Base-by-base conservation (phyloP, 2,888 invertebrate genomes). In the Oligia latruncula region DNA sequence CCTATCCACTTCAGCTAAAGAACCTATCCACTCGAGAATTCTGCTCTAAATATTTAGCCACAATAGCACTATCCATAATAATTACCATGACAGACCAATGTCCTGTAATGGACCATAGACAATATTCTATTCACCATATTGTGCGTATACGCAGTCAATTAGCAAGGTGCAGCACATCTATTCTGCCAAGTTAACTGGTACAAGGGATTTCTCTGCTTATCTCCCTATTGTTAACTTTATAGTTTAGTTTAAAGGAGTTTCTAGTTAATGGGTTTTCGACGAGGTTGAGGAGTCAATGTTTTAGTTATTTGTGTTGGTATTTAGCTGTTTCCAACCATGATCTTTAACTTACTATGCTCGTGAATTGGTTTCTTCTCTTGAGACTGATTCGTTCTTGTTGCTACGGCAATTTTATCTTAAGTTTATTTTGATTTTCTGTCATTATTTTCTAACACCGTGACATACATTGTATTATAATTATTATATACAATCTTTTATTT, bases 201-300 rank as follows among this genome's bases (percentile, higher is more conserved):
- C 90, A 84, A 87, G 82, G 74, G 77, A 88, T 88, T 89, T 88
- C 88, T 82, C 87, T 77, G 49, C 67, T 67, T 74, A 85, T 80
- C 77, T 67, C 1, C 0, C 4, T 68, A 84, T 87, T 85, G 84
- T 85, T 73, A 43, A 29, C 4, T 66, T 82, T 84, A 86, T 68
- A 73, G 81, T 71, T 43, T 76, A 17, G 52, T 71, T 78, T 49
- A 35, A 65, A 74, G 58, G n/a, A 84, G 80, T 87, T 85, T 85
- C 85, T 87, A 87, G 74, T 87, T 80, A 83, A 87, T 85, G 81
- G 15, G 49, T 76, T 65, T 87, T 11, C 1, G 70, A 87, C 77
- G 80, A 85, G 80, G 55, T 65, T 87, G 62, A 40, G 66, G 43
- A 75, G 71, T 43, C 49, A 68, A 83, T 84, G 70, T 35, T 71